These are phyloP conservation scores for Kryphioiulus occultus DNA, from an alignment of 2,888 invertebrate species.

Conservation along the genomic window DNA sequence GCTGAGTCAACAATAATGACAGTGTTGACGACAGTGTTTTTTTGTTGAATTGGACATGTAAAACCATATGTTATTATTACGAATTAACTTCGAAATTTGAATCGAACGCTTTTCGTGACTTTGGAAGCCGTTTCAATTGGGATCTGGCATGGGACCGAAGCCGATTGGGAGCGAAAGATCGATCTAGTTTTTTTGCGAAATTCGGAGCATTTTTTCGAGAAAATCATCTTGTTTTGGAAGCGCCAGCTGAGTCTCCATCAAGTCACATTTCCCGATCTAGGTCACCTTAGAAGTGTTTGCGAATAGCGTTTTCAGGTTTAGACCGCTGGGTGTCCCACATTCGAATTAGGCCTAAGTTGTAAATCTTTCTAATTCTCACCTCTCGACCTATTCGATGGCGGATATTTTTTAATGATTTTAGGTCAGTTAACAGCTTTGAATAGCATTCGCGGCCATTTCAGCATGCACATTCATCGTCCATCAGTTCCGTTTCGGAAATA, in stretches of 20 bases:
- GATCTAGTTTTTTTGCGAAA: too few relatives aligned
- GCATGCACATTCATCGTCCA: not conserved
- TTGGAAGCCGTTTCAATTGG: too few relatives aligned
- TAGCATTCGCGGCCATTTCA: not conserved
- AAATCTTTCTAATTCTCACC: constrained; percentile 16
- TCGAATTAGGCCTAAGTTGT: constrained; percentile 22
- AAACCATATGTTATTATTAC: too few relatives aligned
- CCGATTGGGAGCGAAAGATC: too few relatives aligned
- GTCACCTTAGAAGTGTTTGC: constrained; percentile 25
- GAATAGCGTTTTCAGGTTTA: constrained; percentile 1
- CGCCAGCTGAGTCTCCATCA: not conserved
- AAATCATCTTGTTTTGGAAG: not conserved
- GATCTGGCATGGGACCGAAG: too few relatives aligned
- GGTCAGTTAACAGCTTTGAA: constrained; percentile 22
- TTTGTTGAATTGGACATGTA: too few relatives aligned
- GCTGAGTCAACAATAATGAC: too few relatives aligned
- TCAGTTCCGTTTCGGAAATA: too few relatives aligned
- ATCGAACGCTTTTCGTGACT: too few relatives aligned
- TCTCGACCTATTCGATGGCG: constrained; percentile 8
- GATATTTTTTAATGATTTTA: constrained; percentile 19
- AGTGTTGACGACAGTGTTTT: too few relatives aligned
- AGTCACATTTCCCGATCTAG: not conserved
- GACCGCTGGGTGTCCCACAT: constrained; percentile 26
- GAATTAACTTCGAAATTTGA: too few relatives aligned
- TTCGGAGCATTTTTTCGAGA: too few relatives aligned